These are phyloP conservation scores for Xyrauchen texanus DNA, from an alignment of 2,113 vertebrate genomes.

Conservation along the genomic window DNA sequence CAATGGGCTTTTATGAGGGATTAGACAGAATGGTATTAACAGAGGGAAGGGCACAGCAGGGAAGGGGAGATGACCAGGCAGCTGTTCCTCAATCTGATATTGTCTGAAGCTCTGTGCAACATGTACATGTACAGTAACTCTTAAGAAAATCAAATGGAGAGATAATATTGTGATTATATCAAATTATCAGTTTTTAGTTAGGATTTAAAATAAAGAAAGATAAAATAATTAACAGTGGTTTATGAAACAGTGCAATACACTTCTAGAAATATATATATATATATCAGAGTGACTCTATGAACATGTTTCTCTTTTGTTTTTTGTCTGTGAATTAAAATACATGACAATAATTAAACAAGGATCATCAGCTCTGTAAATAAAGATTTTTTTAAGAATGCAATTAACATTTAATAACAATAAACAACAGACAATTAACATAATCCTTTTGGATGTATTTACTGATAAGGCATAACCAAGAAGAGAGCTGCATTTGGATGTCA, in stretches of 20 bases:
- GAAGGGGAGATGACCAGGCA: not conserved
- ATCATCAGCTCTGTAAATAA: not conserved
- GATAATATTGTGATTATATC: too few relatives aligned
- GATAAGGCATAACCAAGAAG: not conserved
- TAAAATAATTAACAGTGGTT: too few relatives aligned
- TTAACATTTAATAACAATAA: not conserved
- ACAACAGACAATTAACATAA: not conserved
- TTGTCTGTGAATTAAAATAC: not conserved
- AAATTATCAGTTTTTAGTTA: not conserved
- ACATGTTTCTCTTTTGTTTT: too few relatives aligned
- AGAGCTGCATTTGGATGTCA: not conserved
- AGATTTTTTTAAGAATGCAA: not conserved
- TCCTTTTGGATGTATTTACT: not conserved
- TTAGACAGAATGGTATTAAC: slow-evolving; percentile 36
- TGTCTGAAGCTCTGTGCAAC: not conserved
- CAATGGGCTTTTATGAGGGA: slow-evolving; percentile 61
- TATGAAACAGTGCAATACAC: not conserved
- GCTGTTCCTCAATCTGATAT: not conserved
- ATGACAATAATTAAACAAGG: not conserved
- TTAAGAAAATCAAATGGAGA: too few relatives aligned
- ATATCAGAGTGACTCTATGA: not conserved
- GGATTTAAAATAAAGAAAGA: not conserved
- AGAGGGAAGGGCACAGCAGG: not conserved
- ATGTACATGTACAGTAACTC: not conserved
- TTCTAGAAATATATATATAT: not conserved